Conservation (phyloP, 2,797 vertebrate genomes). For the Remorina albescens region DNA sequence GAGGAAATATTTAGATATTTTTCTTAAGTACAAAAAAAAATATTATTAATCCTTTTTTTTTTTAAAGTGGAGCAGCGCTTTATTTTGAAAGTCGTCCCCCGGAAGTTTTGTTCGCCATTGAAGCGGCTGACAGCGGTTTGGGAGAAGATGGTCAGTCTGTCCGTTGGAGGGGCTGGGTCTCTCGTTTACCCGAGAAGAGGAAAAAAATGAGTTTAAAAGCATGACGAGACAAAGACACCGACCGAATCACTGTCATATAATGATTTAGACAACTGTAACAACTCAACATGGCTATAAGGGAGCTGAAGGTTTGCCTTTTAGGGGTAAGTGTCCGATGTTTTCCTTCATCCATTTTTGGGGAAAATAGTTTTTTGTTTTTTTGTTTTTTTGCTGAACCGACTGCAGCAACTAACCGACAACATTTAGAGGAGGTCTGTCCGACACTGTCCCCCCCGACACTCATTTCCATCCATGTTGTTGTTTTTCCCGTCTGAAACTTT, state of each 20-base stretch:
- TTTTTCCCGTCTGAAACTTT: constrained; percentile 14
- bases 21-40: too few species aligned
- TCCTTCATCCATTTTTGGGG: constrained; percentile 61
- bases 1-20: too few species aligned
- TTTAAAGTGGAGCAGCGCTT: too few species aligned
- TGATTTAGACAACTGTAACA: constrained; percentile 53
- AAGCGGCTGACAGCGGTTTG: fast-evolving
- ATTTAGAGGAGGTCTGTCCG: constrained; percentile 22
- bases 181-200: constrained; percentile 54
- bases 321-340: constrained; percentile 90
- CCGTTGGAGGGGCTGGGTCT: constrained; percentile 70
- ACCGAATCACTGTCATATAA: constrained; percentile 47
- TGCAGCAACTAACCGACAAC: constrained; percentile 19
- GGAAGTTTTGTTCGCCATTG: constrained; percentile 8
- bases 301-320: constrained; percentile 97
- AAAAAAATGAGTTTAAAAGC: constrained; percentile 54
- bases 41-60: too few species aligned
- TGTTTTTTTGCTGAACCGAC: too few species aligned
- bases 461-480: too few species aligned
- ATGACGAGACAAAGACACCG: constrained; percentile 73
- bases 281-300: constrained; percentile 91
- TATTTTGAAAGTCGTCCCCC: constrained; percentile 44
- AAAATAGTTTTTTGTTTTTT: too few species aligned
- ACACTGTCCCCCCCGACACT: too few species aligned
- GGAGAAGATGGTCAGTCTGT: constrained; percentile 56